Percentiles rank a stretch among this genome's conserved stretches.
Evolutionary conservation across 30 jellyfish, hydroid and myxozoan genomes (phyloP).

Genomic region (Phacellophora camtschatica): DNA sequence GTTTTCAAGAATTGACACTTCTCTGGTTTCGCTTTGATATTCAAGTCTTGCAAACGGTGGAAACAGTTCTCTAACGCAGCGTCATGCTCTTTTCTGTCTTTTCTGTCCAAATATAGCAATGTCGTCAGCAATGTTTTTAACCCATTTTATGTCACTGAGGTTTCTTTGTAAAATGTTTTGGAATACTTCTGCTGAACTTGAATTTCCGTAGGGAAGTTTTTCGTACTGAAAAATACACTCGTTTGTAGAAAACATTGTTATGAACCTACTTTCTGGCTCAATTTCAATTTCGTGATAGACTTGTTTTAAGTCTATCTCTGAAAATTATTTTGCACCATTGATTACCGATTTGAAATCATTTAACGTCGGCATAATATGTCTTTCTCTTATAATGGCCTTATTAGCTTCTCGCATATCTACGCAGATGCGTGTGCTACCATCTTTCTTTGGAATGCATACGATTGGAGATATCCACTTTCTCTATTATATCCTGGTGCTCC

Average conservation of each 20-base stretch:
- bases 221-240: slow-evolving; percentile 20
- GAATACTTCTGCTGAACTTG: slow-evolving; percentile 46
- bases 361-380: slow-evolving; percentile 25
- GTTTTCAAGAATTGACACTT: slow-evolving; percentile 4
- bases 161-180: slow-evolving; percentile 22
- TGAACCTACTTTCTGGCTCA: slow-evolving; percentile 21
- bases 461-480: slow-evolving; percentile 34
- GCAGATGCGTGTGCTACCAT: slow-evolving; percentile 8
- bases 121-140: slow-evolving; percentile 64
- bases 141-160: slow-evolving; percentile 23
- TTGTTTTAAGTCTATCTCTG: slow-evolving; percentile 19
- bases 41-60: neutral
- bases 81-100: slow-evolving; percentile 16
- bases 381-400: slow-evolving; percentile 8
- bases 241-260: neutral
- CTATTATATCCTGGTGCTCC: slow-evolving; percentile 28
- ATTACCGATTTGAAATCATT: slow-evolving; percentile 29
- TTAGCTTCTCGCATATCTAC: slow-evolving; percentile 27
- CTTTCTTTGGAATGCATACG: slow-evolving; percentile 6
- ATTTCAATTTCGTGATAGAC: neutral
- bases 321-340: slow-evolving; percentile 11
- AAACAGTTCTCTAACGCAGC: slow-evolving; percentile 4
- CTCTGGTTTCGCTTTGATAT: neutral
- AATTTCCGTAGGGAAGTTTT: slow-evolving; percentile 35
- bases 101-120: neutral